Evolutionary conservation across 2,113 vertebrate genomes (phyloP).

Genomic region (Silurus asotus): DNA sequence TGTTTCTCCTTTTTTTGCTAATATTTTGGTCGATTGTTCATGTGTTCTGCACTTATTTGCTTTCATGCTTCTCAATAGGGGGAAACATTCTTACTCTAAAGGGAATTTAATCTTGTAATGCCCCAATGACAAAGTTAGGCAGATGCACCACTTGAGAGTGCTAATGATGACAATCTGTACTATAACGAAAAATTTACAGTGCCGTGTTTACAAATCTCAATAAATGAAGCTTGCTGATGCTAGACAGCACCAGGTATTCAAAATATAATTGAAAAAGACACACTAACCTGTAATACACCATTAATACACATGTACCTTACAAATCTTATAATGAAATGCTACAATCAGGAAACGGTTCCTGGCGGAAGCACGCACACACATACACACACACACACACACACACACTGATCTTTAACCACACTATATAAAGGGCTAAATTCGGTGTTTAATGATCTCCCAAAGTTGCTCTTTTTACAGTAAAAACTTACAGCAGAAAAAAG

Average conservation of each 20-base stretch:
- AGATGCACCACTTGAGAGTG: neutral
- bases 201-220: neutral
- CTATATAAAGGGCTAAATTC: neutral
- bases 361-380: too few species aligned
- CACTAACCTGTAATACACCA: too few species aligned
- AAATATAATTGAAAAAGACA: too few species aligned
- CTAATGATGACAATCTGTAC: neutral
- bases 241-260: neutral
- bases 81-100: neutral
- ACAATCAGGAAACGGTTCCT: too few species aligned
- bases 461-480: neutral
- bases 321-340: too few species aligned
- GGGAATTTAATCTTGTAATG: neutral
- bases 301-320: too few species aligned
- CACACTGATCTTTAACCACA: neutral
- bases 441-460: neutral
- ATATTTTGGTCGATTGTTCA: neutral
- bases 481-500: neutral
- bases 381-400: neutral
- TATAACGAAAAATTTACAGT: neutral
- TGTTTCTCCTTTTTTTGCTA: neutral
- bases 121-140: neutral
- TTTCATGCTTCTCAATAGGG: neutral
- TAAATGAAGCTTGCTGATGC: neutral
- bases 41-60: neutral